Base-by-base conservation (phyloP, 2,888 invertebrate species). In the Nomada goodeniana region DNA sequence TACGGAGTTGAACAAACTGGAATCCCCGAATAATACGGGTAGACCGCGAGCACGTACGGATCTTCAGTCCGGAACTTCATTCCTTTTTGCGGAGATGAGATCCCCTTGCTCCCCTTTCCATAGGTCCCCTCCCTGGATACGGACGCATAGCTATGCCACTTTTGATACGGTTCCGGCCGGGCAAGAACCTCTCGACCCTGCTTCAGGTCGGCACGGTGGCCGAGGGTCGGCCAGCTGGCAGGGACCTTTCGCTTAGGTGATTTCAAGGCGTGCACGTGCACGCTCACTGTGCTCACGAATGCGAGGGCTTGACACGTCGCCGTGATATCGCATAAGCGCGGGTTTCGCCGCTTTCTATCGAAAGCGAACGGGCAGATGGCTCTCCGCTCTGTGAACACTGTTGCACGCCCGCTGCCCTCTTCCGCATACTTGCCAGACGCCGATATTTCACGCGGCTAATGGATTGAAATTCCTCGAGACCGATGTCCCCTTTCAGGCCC, bases 141-240 rank as follows among this genome's bases (percentile, higher is more conserved):
- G 76, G 50, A 76, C 81, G 82, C 84, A 59, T 53, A 78, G 84
- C 80, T 81, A 86, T 81, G 80, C 85, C 86, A 89, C 85, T 90
- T 90, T 90, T 87, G 87, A 91, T 89, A 91, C 89, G 89, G 87
- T 91, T 91, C 87, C 84, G 85, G 85, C 84, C 87, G 87, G 88
- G 73, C 85, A 82, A 86, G 87, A 84, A 90, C 89, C 89, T 89
- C 84, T 89, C 90, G 90, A 90, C 90, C 91, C 88, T 88, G 81
- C 77, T 69, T 84, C 70, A 67, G 85, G 81, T 89, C 86, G 80
- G 29, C 57, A 81, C 63, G 59, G 60, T 65, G 77, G 80, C 76
- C 50, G 80, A 73, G 80, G 88, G 82, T 85, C 88, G 80, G 72
- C 76, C 86, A 86, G 81, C 83, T 84, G 85, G 80, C 77, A 79